A percentile compares a stretch with the other conserved stretches of the same genome.
Conservation (phyloP, 2,888 invertebrate genomes). For the Chirona hameri region DNA sequence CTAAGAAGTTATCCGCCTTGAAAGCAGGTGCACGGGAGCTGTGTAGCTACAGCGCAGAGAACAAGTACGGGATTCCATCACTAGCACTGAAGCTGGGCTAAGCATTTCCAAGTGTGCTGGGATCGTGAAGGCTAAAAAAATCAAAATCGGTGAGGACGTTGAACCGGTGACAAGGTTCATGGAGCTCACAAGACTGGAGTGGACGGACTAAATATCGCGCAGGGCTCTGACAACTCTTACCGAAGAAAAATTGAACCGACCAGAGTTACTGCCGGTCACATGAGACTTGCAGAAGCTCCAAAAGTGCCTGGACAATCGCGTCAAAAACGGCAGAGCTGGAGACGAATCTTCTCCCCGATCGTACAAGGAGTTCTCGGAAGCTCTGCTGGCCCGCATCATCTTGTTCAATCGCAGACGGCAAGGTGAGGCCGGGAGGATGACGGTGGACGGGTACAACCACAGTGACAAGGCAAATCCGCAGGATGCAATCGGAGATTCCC, state of each 20-base stretch:
- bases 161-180: neutral
- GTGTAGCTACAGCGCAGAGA: neutral
- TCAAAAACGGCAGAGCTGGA: neutral
- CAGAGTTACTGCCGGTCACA: neutral
- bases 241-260: neutral
- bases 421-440: neutral
- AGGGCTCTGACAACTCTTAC: neutral
- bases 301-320: neutral
- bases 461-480: neutral
- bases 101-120: neutral
- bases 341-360: neutral
- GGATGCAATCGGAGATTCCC: neutral
- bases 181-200: neutral
- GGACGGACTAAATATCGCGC: neutral
- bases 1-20: neutral
- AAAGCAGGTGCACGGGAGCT: neutral
- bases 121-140: neutral
- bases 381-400: neutral
- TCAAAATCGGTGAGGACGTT: neutral
- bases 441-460: neutral
- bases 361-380: neutral
- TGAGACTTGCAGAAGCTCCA: neutral
- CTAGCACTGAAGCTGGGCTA: neutral
- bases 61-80: neutral
- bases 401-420: neutral